Percentiles rank a stretch among this genome's conserved stretches.
phyloP scores from a whole-genome alignment of 2,888 invertebrate genomes.

The Caenorhabditis becei region DNA sequence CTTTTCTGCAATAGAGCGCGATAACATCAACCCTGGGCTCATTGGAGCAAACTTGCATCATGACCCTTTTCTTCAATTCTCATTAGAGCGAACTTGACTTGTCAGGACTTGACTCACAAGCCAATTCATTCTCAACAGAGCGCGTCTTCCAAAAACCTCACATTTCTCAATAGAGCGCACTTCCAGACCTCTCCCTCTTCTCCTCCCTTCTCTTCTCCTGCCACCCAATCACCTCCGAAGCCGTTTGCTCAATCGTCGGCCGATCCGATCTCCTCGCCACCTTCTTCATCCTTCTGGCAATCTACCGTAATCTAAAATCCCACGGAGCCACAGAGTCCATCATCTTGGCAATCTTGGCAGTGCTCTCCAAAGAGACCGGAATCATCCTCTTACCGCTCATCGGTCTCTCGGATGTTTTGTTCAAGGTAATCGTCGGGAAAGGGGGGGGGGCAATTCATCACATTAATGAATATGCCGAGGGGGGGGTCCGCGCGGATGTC shows the following conservation, averaged over 20 bases:
- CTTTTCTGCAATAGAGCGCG: too few relatives aligned
- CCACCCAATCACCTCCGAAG: constrained; percentile 97
- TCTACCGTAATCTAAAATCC: constrained; percentile 7
- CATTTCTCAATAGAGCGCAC: too few relatives aligned
- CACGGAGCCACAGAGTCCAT: neutral
- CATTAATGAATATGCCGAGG: constrained; percentile 40
- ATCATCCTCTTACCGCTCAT: constrained; percentile 58
- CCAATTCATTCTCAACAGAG: too few relatives aligned
- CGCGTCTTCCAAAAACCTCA: too few relatives aligned
- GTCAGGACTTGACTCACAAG: too few relatives aligned
- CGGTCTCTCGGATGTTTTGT: constrained; percentile 14
- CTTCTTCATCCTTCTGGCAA: constrained; percentile 86
- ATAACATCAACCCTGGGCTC: too few relatives aligned
- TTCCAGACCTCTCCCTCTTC: constrained; percentile 83
- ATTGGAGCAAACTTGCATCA: too few relatives aligned
- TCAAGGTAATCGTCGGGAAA: constrained; percentile 18
- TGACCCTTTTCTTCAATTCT: too few relatives aligned
- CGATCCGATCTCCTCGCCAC: constrained; percentile 94
- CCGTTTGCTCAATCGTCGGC: constrained; percentile 89
- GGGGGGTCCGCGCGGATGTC: constrained; percentile 15
- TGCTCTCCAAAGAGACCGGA: constrained; percentile 63
- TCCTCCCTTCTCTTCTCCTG: constrained; percentile 92
- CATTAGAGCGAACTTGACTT: too few relatives aligned
- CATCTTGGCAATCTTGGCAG: constrained; percentile 32
- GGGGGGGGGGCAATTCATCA: constrained; percentile 7